Conservation (phyloP, 2,797 vertebrate species). For the Pipistrellus pipistrellus region DNA sequence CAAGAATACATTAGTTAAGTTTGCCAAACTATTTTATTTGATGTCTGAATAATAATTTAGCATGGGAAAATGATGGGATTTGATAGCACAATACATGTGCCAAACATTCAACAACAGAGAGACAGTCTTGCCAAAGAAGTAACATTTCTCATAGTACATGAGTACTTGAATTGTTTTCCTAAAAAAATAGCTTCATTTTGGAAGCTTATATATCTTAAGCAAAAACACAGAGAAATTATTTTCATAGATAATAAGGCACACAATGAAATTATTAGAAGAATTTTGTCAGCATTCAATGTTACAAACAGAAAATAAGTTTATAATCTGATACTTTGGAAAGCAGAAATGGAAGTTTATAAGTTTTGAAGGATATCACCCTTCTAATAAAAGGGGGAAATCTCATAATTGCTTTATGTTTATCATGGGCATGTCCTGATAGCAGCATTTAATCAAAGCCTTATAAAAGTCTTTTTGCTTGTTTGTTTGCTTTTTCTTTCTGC, state of each 20-base stretch:
- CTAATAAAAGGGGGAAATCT: conserved; percentile 40
- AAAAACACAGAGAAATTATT: conserved; percentile 18
- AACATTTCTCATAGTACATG: conserved; percentile 33
- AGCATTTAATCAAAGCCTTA: conserved; percentile 17
- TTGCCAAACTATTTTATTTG: conserved; percentile 73
- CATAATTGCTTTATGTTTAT: not conserved
- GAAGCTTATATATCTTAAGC: not conserved
- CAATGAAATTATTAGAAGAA: conserved; percentile 42
- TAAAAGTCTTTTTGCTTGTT: not conserved
- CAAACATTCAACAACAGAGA: conserved; percentile 49
- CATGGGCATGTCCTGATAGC: not conserved
- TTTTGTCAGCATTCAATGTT: not conserved
- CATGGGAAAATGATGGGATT: conserved; percentile 33
- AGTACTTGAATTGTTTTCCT: conserved; percentile 7
- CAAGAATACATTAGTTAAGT: not conserved
- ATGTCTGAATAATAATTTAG: conserved; percentile 53
- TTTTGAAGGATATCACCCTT: not conserved
- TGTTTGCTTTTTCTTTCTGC: not conserved
- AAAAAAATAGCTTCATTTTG: not conserved
- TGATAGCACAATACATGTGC: not conserved
- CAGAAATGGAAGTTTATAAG: not conserved
- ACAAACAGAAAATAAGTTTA: conserved; percentile 35
- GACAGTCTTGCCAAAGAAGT: conserved; percentile 34
- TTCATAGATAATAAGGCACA: not conserved
- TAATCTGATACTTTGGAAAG: not conserved